Evolutionary conservation across 1,140 invertebrate species (phyloP).

Genomic region (Philopotamus ludificatus): DNA sequence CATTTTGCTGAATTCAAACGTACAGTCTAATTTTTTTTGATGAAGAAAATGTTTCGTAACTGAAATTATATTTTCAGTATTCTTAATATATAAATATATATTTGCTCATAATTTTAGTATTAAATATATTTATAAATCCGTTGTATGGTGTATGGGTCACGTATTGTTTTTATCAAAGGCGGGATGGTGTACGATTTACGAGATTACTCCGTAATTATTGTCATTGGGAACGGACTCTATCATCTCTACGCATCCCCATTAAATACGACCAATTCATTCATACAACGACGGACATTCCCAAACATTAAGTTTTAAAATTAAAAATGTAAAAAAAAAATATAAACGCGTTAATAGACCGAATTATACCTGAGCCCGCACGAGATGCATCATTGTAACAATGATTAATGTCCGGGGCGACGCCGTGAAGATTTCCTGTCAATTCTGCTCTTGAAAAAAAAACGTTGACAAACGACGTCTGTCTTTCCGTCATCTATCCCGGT

Average conservation of each 20-base stretch:
- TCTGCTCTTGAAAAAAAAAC: conserved; percentile 15
- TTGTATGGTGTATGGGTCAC: no score
- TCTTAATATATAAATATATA: no score
- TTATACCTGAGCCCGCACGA: not conserved
- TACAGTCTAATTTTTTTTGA: no score
- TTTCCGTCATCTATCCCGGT: conserved; percentile 17
- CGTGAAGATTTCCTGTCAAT: not conserved
- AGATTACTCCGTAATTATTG: conserved; percentile 28
- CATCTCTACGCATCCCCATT: not conserved
- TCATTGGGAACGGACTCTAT: conserved; percentile 16
- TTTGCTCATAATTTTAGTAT: no score
- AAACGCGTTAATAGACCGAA: not conserved
- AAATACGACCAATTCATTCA: conserved; percentile 9
- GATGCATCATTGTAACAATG: not conserved
- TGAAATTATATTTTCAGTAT: no score
- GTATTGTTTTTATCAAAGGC: conserved; percentile 32
- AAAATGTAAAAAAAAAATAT: not conserved
- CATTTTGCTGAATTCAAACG: no score
- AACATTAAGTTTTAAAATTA: conserved; percentile 2
- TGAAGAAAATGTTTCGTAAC: no score
- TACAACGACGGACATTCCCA: conserved; percentile 6
- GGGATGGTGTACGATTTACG: conserved; percentile 27
- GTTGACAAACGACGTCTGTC: conserved; percentile 19
- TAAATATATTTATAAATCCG: no score
- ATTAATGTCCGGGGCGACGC: not conserved